Conservation (phyloP, 2,797 vertebrate species). For the Sitta carolinensis region DNA sequence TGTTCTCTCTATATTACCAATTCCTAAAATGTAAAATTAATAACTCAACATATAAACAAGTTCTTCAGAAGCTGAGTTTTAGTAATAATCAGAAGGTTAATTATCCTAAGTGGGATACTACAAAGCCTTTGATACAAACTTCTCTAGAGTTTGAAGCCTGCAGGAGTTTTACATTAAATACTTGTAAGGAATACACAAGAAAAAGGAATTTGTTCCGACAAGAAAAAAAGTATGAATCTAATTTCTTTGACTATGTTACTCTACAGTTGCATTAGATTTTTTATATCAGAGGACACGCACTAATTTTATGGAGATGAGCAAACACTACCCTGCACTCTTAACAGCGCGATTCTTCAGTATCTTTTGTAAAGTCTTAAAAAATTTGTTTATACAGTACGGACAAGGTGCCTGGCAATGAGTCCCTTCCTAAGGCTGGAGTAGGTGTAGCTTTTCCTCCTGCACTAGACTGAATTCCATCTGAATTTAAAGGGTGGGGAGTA, state of each 20-base stretch:
- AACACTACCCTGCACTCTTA: neutral
- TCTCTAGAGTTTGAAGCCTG: neutral
- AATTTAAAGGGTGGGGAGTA: neutral
- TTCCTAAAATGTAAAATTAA: constrained; percentile 51
- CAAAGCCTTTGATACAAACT: neutral
- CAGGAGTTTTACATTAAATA: neutral
- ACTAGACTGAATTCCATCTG: neutral
- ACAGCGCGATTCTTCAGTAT: neutral
- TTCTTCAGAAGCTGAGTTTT: neutral
- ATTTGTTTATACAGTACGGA: neutral
- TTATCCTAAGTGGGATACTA: neutral
- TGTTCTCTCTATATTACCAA: constrained; percentile 2
- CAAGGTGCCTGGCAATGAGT: neutral
- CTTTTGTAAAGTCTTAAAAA: neutral
- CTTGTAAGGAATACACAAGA: neutral
- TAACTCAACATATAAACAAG: neutral
- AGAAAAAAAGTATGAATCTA: neutral
- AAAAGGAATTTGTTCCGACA: neutral
- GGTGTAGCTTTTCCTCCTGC: neutral
- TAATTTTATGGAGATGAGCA: neutral
- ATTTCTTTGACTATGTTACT: neutral
- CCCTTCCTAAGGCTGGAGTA: neutral
- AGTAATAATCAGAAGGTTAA: neutral
- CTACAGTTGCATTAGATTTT: neutral
- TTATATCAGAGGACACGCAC: neutral